These are phyloP conservation scores for Sogatella furcifera DNA, from an alignment of 1,140 invertebrate species.

Conservation along the genomic window DNA sequence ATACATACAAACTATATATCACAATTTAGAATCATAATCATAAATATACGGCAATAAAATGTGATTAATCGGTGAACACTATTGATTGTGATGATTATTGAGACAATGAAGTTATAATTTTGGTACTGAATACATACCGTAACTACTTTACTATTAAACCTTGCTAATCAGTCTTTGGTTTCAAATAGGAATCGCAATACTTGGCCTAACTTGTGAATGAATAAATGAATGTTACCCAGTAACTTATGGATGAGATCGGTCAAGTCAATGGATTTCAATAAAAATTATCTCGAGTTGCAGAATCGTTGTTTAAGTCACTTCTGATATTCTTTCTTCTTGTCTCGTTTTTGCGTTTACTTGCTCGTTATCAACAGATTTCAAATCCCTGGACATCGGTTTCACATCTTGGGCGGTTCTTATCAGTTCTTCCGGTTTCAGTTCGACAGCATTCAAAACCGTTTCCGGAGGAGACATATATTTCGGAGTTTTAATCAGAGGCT, in stretches of 20 bases:
- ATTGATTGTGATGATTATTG: too few relatives aligned
- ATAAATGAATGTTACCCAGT: background rate
- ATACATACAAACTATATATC: too few relatives aligned
- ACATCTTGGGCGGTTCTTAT: conserved; percentile 15
- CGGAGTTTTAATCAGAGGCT: conserved; percentile 27
- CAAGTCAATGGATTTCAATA: background rate
- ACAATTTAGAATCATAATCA: too few relatives aligned
- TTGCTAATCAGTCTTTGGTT: background rate
- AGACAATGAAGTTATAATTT: too few relatives aligned
- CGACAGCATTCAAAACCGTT: background rate
- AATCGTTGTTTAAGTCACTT: background rate
- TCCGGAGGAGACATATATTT: conserved; percentile 26
- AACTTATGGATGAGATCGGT: background rate
- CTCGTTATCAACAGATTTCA: conserved; percentile 25
- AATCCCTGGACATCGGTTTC: conserved; percentile 29
- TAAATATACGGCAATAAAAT: too few relatives aligned
- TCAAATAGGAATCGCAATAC: background rate
- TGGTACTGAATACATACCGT: too few relatives aligned
- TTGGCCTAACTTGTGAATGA: background rate
- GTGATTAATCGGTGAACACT: too few relatives aligned
- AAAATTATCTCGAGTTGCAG: background rate
- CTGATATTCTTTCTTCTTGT: background rate
- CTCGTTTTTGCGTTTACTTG: conserved; percentile 16
- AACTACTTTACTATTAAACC: too few relatives aligned
- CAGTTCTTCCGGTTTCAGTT: background rate